A percentile compares a stretch with the other conserved stretches of the same genome.
These are phyloP conservation scores for Parazoanthus atlanticus DNA, from an alignment of 92 coral and sea anemone species.

Conservation along the genomic window DNA sequence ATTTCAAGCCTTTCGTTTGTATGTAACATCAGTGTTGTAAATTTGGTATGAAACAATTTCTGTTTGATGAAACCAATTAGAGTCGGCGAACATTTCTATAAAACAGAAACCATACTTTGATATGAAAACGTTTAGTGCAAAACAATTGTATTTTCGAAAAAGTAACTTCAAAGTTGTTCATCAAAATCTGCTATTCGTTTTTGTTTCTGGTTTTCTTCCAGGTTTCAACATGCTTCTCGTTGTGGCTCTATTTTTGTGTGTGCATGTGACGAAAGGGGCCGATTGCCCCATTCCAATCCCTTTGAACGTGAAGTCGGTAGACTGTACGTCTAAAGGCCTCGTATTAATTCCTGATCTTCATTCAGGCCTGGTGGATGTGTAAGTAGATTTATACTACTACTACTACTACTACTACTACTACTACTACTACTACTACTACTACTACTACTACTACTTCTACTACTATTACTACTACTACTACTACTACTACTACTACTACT, in stretches of 20 bases:
- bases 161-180: no score
- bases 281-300: slow-evolving; percentile 11
- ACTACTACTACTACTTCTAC: background rate
- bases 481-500: background rate
- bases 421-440: background rate
- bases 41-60: no score
- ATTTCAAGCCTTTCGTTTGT: no score
- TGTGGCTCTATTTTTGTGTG: background rate
- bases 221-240: background rate
- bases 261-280: background rate
- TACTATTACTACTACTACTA: background rate
- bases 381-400: background rate
- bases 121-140: no score
- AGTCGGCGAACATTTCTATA: no score
- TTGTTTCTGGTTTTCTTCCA: background rate
- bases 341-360: background rate
- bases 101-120: no score
- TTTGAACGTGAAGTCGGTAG: background rate
- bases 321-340: background rate
- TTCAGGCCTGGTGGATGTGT: background rate
- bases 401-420: background rate
- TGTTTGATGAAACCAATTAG: no score
- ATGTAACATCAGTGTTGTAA: no score
- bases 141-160: no score
- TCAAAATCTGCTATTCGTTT: background rate